These are phyloP conservation scores for Zapornia atra DNA, from an alignment of 2,113 vertebrate genomes.

Conservation along the genomic window DNA sequence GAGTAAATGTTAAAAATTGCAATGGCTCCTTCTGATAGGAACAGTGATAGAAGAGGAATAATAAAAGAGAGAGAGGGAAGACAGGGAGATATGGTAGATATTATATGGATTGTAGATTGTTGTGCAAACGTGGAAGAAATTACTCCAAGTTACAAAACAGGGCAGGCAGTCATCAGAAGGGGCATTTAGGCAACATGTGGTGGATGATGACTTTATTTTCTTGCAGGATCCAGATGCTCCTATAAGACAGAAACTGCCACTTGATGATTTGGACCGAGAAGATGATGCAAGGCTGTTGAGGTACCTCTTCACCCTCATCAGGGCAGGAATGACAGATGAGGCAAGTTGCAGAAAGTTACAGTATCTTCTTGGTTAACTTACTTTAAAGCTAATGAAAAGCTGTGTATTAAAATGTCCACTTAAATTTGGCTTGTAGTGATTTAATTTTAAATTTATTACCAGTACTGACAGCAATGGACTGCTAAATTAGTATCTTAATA, in stretches of 20 bases:
- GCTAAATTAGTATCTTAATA: background rate
- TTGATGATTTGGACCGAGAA: slow-evolving; percentile 94
- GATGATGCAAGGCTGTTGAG: slow-evolving; percentile 91
- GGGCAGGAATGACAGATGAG: slow-evolving; percentile 97
- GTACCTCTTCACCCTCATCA: slow-evolving; percentile 92
- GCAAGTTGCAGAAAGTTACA: slow-evolving; percentile 58
- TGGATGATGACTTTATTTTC: background rate
- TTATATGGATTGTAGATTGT: background rate
- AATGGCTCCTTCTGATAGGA: background rate
- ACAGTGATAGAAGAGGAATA: background rate
- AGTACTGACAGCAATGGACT: background rate
- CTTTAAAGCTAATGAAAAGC: background rate
- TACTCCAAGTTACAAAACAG: background rate
- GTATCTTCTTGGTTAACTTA: background rate
- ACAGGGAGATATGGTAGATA: background rate
- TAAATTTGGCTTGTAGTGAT: background rate
- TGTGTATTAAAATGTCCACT: background rate
- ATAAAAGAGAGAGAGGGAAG: background rate
- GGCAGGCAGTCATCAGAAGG: background rate
- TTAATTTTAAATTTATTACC: background rate
- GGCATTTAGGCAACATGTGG: background rate
- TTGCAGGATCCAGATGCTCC: slow-evolving; percentile 94
- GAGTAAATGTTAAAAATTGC: background rate
- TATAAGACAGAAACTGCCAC: slow-evolving; percentile 91
- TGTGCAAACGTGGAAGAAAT: background rate